phyloP scores from a whole-genome alignment of 2,113 vertebrate species.

The Telmatochromis sp. region DNA sequence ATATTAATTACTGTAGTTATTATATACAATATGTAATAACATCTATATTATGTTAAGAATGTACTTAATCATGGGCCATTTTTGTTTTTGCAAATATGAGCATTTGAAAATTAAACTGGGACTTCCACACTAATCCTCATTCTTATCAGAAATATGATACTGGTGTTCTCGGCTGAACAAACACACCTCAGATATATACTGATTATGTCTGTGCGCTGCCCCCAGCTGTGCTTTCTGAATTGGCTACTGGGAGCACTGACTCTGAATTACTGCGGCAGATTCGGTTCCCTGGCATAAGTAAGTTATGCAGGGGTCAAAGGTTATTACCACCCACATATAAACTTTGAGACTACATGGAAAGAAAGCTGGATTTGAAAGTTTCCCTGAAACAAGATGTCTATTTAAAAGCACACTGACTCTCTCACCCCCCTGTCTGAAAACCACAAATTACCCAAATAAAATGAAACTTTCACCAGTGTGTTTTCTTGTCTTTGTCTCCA shows the following conservation, averaged over 20 bases:
- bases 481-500: not conserved
- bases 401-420: not conserved
- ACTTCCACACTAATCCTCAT: not conserved
- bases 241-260: conserved; percentile 75
- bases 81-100: not conserved
- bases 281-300: conserved; percentile 51
- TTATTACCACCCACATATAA: not conserved
- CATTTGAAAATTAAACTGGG: not conserved
- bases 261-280: conserved; percentile 39
- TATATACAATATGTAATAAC: not conserved
- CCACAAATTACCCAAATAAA: not conserved
- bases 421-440: not conserved
- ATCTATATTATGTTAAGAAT: not conserved
- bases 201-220: conserved; percentile 7
- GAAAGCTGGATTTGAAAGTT: not conserved
- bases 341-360: not conserved
- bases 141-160: rapidly evolving
- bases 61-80: rapidly evolving
- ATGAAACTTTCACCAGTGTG: not conserved
- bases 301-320: not conserved
- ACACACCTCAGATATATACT: not conserved
- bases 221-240: conserved; percentile 73
- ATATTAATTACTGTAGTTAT: not conserved
- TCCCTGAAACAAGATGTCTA: not conserved
- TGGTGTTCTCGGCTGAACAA: not conserved